Percentiles rank a stretch among this genome's conserved stretches.
phyloP scores from a whole-genome alignment of 2,888 invertebrate species.

The Torymus auratus region DNA sequence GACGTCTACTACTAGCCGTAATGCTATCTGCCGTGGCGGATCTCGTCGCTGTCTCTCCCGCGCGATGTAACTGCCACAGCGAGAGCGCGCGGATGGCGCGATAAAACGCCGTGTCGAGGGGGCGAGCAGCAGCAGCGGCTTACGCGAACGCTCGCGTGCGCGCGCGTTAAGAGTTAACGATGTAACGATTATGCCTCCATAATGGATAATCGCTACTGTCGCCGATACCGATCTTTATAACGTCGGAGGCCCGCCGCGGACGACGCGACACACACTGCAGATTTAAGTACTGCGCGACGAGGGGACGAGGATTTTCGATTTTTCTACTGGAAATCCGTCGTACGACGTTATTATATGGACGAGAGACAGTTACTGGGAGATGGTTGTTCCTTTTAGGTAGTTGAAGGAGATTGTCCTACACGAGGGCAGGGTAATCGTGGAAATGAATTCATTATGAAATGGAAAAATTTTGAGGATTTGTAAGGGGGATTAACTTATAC shows the following conservation, averaged over 20 bases:
- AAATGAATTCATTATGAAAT: too few species aligned
- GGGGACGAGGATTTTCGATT: too few species aligned
- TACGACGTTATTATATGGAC: too few species aligned
- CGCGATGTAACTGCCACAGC: neutral
- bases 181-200: conserved; percentile 74
- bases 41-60: conserved; percentile 15
- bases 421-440: too few species aligned
- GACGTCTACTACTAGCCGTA: neutral
- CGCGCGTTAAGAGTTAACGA: conserved; percentile 73
- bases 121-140: conserved; percentile 43
- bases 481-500: too few species aligned
- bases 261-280: conserved; percentile 59
- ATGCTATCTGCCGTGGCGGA: conserved; percentile 13
- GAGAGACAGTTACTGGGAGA: too few species aligned
- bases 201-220: conserved; percentile 73
- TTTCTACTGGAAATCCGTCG: too few species aligned
- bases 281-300: neutral
- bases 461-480: too few species aligned
- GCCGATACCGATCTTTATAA: conserved; percentile 73
- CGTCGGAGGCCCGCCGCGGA: conserved; percentile 62
- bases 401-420: too few species aligned
- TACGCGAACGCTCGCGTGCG: conserved; percentile 62
- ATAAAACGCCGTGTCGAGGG: conserved; percentile 24
- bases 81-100: conserved; percentile 32
- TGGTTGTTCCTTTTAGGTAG: too few species aligned